A percentile compares a stretch with the other conserved stretches of the same genome.
Evolutionary conservation across 2,888 invertebrate species (phyloP).

Genomic region (Cantharis rufa): DNA sequence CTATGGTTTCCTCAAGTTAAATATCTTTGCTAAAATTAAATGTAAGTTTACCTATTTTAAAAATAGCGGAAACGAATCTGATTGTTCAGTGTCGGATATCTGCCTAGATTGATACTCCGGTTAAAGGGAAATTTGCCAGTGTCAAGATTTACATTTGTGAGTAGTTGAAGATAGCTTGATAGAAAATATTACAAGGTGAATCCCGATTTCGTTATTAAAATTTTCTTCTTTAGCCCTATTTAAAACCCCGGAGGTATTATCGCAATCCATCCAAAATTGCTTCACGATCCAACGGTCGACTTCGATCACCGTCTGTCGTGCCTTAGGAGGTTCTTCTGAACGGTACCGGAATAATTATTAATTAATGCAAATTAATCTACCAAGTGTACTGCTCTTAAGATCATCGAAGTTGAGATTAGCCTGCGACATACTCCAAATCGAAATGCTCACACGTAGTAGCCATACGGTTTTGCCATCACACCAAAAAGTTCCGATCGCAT

Average conservation of each 20-base stretch:
- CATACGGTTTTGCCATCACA: not conserved
- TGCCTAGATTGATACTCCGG: too few relatives aligned
- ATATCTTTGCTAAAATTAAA: too few relatives aligned
- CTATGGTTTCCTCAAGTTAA: too few relatives aligned
- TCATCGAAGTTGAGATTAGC: not conserved
- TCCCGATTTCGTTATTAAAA: too few relatives aligned
- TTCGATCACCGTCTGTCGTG: not conserved
- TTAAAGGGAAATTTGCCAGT: too few relatives aligned
- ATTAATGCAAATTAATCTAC: not conserved
- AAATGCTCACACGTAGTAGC: not conserved
- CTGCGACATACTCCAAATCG: not conserved
- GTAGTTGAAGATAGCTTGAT: too few relatives aligned
- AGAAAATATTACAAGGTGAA: too few relatives aligned
- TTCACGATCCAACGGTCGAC: not conserved
- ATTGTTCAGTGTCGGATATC: too few relatives aligned
- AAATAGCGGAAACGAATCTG: too few relatives aligned
- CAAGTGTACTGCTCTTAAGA: not conserved
- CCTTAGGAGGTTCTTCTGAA: not conserved
- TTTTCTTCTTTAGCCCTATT: not conserved
- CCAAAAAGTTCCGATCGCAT: not conserved
- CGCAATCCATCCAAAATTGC: not conserved
- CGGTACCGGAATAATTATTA: not conserved
- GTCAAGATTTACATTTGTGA: too few relatives aligned
- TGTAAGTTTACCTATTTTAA: too few relatives aligned
- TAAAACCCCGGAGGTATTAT: not conserved